These are phyloP conservation scores for Hesperophylax magnus DNA, from an alignment of 1,140 invertebrate genomes.

Conservation along the genomic window DNA sequence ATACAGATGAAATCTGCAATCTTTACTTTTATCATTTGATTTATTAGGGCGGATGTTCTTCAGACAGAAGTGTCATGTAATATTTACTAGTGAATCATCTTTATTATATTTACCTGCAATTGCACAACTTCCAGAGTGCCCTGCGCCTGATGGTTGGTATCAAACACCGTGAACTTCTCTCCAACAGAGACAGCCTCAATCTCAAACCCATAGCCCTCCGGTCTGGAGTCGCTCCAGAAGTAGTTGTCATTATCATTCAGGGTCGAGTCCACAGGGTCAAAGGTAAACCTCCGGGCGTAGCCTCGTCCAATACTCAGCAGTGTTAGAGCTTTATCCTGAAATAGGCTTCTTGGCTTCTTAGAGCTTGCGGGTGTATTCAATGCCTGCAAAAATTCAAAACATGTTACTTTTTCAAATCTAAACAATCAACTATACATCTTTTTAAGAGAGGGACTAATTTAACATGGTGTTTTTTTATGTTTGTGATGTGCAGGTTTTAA, in stretches of 20 bases:
- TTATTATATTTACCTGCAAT: slow-evolving; percentile 67
- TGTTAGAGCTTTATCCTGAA: slow-evolving; percentile 75
- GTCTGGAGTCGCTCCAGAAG: slow-evolving; percentile 84
- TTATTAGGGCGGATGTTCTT: too few relatives aligned
- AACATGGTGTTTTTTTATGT: too few relatives aligned
- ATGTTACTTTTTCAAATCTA: slow-evolving; percentile 6
- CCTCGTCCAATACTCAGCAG: slow-evolving; percentile 80
- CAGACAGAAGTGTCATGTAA: too few relatives aligned
- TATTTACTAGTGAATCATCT: too few relatives aligned
- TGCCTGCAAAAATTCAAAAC: slow-evolving; percentile 64
- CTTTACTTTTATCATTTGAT: too few relatives aligned
- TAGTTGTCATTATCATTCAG: slow-evolving; percentile 80
- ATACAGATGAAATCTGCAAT: too few relatives aligned
- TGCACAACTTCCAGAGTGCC: slow-evolving; percentile 76
- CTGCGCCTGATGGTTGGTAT: slow-evolving; percentile 74
- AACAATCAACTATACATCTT: not conserved
- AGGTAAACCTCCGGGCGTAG: slow-evolving; percentile 82
- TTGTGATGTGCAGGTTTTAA: not conserved
- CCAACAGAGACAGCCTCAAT: slow-evolving; percentile 78
- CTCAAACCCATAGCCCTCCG: slow-evolving; percentile 81
- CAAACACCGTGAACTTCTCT: slow-evolving; percentile 80
- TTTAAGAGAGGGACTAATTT: not conserved
- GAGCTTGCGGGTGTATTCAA: slow-evolving; percentile 64
- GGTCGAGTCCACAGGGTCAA: slow-evolving; percentile 74
- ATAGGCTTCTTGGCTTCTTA: slow-evolving; percentile 71